phyloP scores from a whole-genome alignment of 92 coral and sea anemone genomes.

The Bergia puertoricense region DNA sequence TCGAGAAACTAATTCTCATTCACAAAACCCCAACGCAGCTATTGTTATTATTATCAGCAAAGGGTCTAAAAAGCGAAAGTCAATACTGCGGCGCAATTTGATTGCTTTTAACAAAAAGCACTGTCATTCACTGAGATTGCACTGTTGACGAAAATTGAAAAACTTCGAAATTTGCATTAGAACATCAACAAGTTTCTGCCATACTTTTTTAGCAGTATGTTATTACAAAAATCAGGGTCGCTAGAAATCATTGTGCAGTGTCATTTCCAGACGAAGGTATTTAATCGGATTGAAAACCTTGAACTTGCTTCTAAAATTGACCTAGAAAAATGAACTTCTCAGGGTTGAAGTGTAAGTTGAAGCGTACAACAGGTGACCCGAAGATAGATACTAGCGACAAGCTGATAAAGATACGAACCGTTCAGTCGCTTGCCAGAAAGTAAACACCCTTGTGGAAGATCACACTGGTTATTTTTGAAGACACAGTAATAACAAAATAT shows the following conservation, averaged over 20 bases:
- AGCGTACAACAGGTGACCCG: slow-evolving; percentile 41
- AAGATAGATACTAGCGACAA: slow-evolving; percentile 33
- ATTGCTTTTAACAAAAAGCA: slow-evolving; percentile 36
- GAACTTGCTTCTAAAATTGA: slow-evolving; percentile 41
- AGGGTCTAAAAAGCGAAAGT: slow-evolving; percentile 37
- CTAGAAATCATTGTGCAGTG: not conserved
- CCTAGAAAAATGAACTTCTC: slow-evolving; percentile 41
- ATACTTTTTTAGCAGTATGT: slow-evolving; percentile 4
- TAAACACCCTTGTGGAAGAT: slow-evolving; percentile 4
- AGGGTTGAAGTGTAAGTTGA: slow-evolving; percentile 36
- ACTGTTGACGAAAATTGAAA: not conserved
- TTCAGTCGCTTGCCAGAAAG: not conserved
- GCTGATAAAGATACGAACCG: slow-evolving; percentile 25
- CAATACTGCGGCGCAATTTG: slow-evolving; percentile 35
- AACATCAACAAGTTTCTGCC: slow-evolving; percentile 4
- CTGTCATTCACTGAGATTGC: slow-evolving; percentile 34
- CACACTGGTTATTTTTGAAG: slow-evolving; percentile 25
- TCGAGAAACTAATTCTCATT: slow-evolving; percentile 23
- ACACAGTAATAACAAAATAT: slow-evolving; percentile 12
- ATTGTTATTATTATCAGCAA: slow-evolving; percentile 44
- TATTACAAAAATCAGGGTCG: not conserved
- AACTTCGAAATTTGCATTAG: slow-evolving; percentile 24
- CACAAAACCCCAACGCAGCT: slow-evolving; percentile 4
- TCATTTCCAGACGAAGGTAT: slow-evolving; percentile 13
- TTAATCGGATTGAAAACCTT: slow-evolving; percentile 45